These are phyloP conservation scores for Halcyon chelicuti DNA, from an alignment of 2,797 vertebrate genomes.

Conservation along the genomic window DNA sequence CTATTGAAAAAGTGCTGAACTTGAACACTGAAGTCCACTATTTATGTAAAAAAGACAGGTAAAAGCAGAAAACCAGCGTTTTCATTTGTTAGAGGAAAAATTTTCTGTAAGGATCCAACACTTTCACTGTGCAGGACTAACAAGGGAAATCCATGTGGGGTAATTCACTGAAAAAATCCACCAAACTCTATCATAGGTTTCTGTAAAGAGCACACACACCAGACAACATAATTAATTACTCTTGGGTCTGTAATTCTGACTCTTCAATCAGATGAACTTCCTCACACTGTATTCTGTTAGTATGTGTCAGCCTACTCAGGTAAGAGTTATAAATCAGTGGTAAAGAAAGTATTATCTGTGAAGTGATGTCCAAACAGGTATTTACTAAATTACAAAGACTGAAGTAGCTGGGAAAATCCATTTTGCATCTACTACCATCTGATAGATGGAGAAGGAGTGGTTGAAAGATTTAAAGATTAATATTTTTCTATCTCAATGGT, in stretches of 20 bases:
- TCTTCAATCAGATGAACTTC: neutral
- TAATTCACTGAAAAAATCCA: neutral
- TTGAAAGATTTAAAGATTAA: neutral
- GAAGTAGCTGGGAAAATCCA: neutral
- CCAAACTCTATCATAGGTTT: neutral
- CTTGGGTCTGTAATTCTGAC: neutral
- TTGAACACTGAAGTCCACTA: neutral
- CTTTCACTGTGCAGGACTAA: neutral
- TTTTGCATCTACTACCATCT: neutral
- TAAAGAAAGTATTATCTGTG: neutral
- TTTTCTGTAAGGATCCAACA: neutral
- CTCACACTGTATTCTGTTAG: neutral
- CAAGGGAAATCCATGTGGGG: neutral
- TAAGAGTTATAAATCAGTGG: neutral
- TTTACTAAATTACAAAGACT: neutral
- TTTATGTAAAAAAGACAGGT: neutral
- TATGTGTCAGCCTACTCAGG: neutral
- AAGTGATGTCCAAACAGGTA: neutral
- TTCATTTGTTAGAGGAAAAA: neutral
- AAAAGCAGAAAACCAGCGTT: neutral
- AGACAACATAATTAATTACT: neutral
- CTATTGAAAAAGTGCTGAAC: constrained; percentile 5
- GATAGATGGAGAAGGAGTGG: neutral
- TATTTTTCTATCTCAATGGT: neutral
- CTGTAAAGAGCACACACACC: neutral